These are phyloP conservation scores for Epizoanthus rinbou DNA, from an alignment of 92 coral and sea anemone genomes.

Conservation along the genomic window DNA sequence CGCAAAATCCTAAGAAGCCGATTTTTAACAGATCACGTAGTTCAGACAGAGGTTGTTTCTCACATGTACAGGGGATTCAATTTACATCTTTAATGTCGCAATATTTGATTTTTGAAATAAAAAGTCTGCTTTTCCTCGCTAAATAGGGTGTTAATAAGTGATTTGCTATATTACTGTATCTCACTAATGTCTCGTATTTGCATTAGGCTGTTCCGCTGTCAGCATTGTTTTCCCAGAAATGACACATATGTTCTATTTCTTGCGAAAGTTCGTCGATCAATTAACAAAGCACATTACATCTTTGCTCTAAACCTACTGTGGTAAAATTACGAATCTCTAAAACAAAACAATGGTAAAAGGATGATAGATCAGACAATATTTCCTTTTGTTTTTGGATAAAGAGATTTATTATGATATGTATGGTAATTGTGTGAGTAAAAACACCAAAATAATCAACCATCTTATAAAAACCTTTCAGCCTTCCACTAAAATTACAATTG, in stretches of 20 bases:
- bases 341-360: background rate
- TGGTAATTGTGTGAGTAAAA: background rate
- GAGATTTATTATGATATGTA: background rate
- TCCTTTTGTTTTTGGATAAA: conserved; percentile 4
- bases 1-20: no score
- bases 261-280: no score
- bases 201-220: background rate
- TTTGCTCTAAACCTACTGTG: background rate
- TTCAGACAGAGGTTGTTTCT: no score
- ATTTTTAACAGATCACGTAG: no score
- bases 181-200: background rate
- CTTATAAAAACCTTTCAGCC: background rate
- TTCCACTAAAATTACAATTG: background rate
- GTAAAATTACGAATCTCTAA: background rate
- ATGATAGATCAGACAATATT: background rate
- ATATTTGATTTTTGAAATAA: conserved; percentile 29
- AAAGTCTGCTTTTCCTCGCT: conserved; percentile 7
- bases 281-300: background rate
- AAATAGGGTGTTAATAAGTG: conserved; percentile 24
- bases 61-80: no score
- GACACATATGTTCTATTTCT: background rate
- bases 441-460: background rate
- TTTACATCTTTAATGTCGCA: conserved; percentile 3
- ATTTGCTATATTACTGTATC: background rate
- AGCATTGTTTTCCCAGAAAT: background rate